Conservation (phyloP, 2,888 invertebrate genomes). For the Tortricodes alternella region DNA sequence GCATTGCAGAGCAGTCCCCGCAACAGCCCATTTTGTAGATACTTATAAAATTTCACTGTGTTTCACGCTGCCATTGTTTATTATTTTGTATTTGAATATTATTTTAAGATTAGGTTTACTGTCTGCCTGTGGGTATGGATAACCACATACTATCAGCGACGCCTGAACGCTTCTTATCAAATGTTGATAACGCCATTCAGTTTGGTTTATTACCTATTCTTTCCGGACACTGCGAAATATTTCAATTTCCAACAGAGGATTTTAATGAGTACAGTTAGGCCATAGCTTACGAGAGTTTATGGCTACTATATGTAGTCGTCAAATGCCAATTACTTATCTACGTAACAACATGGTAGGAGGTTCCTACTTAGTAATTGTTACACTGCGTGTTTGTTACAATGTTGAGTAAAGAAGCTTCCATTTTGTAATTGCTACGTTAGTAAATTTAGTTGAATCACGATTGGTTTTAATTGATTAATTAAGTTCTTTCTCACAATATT, state of each 20-base stretch:
- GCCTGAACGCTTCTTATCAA: constrained; percentile 11
- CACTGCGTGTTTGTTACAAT: too few relatives aligned
- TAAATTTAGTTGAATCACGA: too few relatives aligned
- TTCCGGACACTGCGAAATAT: neutral
- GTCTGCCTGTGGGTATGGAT: neutral
- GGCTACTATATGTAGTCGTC: neutral
- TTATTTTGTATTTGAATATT: neutral
- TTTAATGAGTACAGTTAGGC: neutral
- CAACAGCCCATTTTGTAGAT: constrained; percentile 60
- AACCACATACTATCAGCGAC: constrained; percentile 13
- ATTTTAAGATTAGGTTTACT: neutral
- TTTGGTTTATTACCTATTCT: neutral
- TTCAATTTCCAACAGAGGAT: neutral
- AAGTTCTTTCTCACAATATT: too few relatives aligned
- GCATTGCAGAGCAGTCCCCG: constrained; percentile 59
- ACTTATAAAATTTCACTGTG: constrained; percentile 1
- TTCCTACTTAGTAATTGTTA: too few relatives aligned
- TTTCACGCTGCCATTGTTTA: neutral
- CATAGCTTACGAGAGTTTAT: constrained; percentile 23
- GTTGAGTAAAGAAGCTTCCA: too few relatives aligned
- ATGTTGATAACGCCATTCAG: constrained; percentile 14
- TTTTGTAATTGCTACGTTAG: too few relatives aligned
- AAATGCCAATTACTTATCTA: neutral
- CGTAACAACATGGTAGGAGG: neutral
- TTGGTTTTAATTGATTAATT: too few relatives aligned